phyloP scores from a whole-genome alignment of 2,797 vertebrate genomes.

The Alfaro cultratus region DNA sequence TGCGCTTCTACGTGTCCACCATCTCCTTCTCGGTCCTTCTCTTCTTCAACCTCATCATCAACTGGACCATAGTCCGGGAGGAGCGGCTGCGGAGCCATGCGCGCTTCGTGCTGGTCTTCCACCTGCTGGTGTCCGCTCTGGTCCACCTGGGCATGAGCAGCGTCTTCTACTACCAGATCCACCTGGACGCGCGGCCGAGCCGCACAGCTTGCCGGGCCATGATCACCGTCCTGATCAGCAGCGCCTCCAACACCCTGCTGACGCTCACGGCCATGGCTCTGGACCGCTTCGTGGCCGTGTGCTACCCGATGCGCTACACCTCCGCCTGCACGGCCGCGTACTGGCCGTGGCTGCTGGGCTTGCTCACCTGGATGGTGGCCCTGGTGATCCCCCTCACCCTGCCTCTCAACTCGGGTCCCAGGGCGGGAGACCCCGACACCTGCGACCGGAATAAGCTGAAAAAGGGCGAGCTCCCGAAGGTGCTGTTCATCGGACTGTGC shows the following conservation, averaged over 20 bases:
- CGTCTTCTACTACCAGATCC: slow-evolving; percentile 76
- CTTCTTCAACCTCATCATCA: slow-evolving; percentile 82
- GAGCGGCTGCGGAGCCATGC: slow-evolving; percentile 72
- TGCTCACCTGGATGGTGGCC: slow-evolving; percentile 75
- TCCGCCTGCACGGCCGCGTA: slow-evolving; percentile 29
- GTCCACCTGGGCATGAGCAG: slow-evolving; percentile 75
- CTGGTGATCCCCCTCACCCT: slow-evolving; percentile 72
- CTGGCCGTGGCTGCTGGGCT: slow-evolving; percentile 78
- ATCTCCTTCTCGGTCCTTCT: slow-evolving; percentile 75
- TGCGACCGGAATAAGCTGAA: slow-evolving; percentile 63
- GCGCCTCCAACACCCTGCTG: slow-evolving; percentile 81
- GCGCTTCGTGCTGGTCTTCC: slow-evolving; percentile 81
- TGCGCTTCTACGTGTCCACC: slow-evolving; percentile 78
- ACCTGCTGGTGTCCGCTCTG: slow-evolving; percentile 79
- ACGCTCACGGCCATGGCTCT: slow-evolving; percentile 84
- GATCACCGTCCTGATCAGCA: slow-evolving; percentile 72
- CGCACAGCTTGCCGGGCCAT: slow-evolving; percentile 58
- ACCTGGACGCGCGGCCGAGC: slow-evolving; percentile 28
- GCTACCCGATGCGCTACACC: slow-evolving; percentile 78
- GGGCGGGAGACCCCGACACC: accelerated
- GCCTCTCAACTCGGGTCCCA: accelerated
- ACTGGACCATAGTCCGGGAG: slow-evolving; percentile 77
- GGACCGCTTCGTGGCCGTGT: slow-evolving; percentile 81
- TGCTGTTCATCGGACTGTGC: slow-evolving; percentile 74
- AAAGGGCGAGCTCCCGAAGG: slow-evolving; percentile 63